These are phyloP conservation scores for Leucophenga montana DNA, from an alignment of 2,888 invertebrate genomes.

Conservation along the genomic window DNA sequence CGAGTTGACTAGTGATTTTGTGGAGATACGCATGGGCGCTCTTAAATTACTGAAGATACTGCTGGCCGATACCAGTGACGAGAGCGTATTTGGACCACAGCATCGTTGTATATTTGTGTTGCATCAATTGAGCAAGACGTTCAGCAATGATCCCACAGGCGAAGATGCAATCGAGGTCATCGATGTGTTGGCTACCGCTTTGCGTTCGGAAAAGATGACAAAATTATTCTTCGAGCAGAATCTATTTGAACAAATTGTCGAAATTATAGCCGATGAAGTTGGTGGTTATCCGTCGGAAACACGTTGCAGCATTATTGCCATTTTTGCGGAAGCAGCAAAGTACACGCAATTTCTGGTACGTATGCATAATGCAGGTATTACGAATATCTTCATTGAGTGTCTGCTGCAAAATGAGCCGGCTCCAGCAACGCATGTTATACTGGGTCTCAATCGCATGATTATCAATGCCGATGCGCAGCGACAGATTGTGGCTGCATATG, in stretches of 20 bases:
- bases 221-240: conserved; percentile 65
- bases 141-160: conserved; percentile 47
- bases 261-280: conserved; percentile 43
- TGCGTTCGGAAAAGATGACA: conserved; percentile 60
- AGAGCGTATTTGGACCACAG: conserved; percentile 48
- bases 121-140: conserved; percentile 58
- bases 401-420: conserved; percentile 48
- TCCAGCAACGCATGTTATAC: conserved; percentile 49
- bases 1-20: conserved; percentile 59
- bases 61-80: conserved; percentile 51
- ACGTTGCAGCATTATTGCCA: conserved; percentile 54
- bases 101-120: conserved; percentile 50
- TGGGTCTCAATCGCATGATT: conserved; percentile 60
- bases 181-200: conserved; percentile 59
- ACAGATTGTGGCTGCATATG: conserved; percentile 48
- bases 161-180: conserved; percentile 52
- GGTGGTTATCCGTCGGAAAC: conserved; percentile 34
- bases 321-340: conserved; percentile 61
- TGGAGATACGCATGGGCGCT: conserved; percentile 57
- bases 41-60: conserved; percentile 56
- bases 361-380: conserved; percentile 52
- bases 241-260: conserved; percentile 59
- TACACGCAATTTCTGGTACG: conserved; percentile 50
- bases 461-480: conserved; percentile 51
- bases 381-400: conserved; percentile 54